Percentiles rank a stretch among this genome's conserved stretches.
phyloP scores from a whole-genome alignment of 1,140 invertebrate genomes.

The Listronotus bonariensis region DNA sequence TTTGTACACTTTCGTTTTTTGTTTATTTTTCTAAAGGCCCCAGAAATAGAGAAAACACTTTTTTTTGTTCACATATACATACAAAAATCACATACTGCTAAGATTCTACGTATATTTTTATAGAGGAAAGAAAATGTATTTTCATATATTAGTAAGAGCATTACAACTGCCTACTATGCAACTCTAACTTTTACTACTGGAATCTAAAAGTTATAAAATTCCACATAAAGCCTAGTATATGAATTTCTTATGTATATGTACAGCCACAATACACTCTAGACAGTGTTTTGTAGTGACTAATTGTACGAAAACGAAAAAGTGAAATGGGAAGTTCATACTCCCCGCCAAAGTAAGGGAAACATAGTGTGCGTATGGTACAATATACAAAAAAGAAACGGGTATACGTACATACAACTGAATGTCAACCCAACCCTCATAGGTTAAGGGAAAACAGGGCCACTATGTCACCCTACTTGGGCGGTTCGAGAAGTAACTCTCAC shows the following conservation, averaged over 20 bases:
- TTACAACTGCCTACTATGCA: background rate
- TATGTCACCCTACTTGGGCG: constrained; percentile 45
- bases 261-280: background rate
- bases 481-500: constrained; percentile 57
- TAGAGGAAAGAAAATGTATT: too few relatives aligned
- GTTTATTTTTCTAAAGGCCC: constrained; percentile 30
- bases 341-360: constrained; percentile 22
- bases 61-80: constrained; percentile 17
- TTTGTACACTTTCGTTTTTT: constrained; percentile 4
- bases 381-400: constrained; percentile 9
- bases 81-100: constrained; percentile 16
- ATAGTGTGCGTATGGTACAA: constrained; percentile 26
- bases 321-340: constrained; percentile 22
- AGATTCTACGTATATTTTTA: background rate
- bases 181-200: too few relatives aligned
- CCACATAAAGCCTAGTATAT: too few relatives aligned
- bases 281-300: constrained; percentile 10
- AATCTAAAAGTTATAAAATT: too few relatives aligned
- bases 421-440: constrained; percentile 53
- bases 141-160: background rate
- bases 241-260: background rate
- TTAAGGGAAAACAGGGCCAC: constrained; percentile 46
- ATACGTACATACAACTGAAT: constrained; percentile 19
- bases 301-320: constrained; percentile 18
- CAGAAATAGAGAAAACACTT: constrained; percentile 12